phyloP scores from a whole-genome alignment of 2,113 vertebrate genomes.

The Cryptomyrus ogoouensis region DNA sequence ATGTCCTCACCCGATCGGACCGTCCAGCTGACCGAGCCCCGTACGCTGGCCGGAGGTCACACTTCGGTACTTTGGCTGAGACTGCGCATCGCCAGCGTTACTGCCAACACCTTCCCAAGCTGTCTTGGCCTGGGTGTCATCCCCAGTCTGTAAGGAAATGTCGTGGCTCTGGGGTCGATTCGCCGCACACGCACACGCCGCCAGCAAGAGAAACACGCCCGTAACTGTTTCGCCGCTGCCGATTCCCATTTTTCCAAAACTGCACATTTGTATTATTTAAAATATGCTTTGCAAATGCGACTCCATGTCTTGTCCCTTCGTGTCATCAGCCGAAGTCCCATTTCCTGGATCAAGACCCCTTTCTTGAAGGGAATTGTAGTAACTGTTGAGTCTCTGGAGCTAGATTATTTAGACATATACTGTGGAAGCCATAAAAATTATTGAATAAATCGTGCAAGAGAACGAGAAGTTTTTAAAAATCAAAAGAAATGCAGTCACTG shows the following conservation, averaged over 20 bases:
- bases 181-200: slow-evolving; percentile 21
- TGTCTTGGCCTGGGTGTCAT: slow-evolving; percentile 13
- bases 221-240: neutral
- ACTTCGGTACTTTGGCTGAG: neutral
- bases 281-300: slow-evolving; percentile 13
- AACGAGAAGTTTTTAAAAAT: neutral
- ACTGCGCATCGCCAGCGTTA: neutral
- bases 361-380: slow-evolving; percentile 50
- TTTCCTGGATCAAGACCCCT: slow-evolving; percentile 40
- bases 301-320: slow-evolving; percentile 16
- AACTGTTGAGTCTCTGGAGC: neutral
- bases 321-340: slow-evolving; percentile 28
- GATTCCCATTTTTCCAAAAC: slow-evolving; percentile 40
- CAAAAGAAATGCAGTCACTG: neutral
- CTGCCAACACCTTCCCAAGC: neutral
- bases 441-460: neutral
- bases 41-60: neutral
- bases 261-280: slow-evolving; percentile 13
- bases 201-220: slow-evolving; percentile 33
- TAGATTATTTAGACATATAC: neutral
- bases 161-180: slow-evolving; percentile 19
- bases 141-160: slow-evolving; percentile 19
- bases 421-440: neutral
- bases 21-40: neutral
- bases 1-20: neutral